Percentiles rank a stretch among this genome's conserved stretches.
These are phyloP conservation scores for Drosophila peninsularis DNA, from an alignment of 2,888 invertebrate genomes.

Conservation along the genomic window DNA sequence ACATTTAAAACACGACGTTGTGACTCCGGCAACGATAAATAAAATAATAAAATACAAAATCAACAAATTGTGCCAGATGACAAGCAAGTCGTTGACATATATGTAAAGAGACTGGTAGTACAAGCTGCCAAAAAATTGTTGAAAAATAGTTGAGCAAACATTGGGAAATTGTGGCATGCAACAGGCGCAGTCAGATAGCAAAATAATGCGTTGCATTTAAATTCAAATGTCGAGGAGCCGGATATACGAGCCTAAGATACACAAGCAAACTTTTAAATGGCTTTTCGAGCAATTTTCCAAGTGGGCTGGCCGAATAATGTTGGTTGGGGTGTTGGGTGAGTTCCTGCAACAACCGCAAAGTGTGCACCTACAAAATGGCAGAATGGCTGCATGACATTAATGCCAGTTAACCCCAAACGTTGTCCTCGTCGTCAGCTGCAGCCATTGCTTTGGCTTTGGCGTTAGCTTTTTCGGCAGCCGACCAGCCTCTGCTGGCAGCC, in stretches of 20 bases:
- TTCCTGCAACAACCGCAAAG: constrained; percentile 60
- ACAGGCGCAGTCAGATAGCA: constrained; percentile 35
- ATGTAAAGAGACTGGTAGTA: constrained; percentile 1
- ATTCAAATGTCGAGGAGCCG: constrained; percentile 28
- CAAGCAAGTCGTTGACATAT: constrained; percentile 29
- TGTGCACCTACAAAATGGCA: constrained; percentile 64
- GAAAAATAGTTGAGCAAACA: constrained; percentile 45
- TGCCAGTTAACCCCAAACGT: constrained; percentile 80
- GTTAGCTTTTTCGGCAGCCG: constrained; percentile 57
- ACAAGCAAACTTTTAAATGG: constrained; percentile 64
- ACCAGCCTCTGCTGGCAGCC: constrained; percentile 9
- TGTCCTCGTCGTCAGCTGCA: constrained; percentile 69
- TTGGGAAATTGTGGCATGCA: constrained; percentile 42
- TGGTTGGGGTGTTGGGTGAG: background rate
- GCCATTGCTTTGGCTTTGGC: constrained; percentile 58
- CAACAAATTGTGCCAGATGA: constrained; percentile 37
- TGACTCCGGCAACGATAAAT: constrained; percentile 11
- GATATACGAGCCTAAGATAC: constrained; percentile 43
- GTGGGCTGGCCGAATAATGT: constrained; percentile 33
- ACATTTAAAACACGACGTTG: constrained; percentile 17
- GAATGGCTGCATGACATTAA: constrained; percentile 74
- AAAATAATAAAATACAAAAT: constrained; percentile 16
- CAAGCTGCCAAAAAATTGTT: constrained; percentile 23
- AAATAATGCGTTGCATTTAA: constrained; percentile 42
- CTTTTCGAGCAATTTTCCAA: constrained; percentile 66